Percentiles rank a stretch among this genome's conserved stretches.
phyloP scores from a whole-genome alignment of 2,113 vertebrate species.

The Collichthys lucidus region DNA sequence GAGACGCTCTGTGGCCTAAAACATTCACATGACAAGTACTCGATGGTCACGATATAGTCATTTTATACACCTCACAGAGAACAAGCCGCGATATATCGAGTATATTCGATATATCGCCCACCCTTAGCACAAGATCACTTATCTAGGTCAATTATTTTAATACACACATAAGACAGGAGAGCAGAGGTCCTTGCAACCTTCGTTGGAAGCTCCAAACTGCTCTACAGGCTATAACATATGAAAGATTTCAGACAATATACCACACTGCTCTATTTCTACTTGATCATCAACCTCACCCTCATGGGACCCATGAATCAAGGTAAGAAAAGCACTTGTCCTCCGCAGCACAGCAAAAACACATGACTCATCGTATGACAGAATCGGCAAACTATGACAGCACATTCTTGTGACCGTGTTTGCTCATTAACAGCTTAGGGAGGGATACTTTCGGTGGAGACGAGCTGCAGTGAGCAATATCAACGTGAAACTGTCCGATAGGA shows the following conservation, averaged over 20 bases:
- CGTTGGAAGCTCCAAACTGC: conserved; percentile 10
- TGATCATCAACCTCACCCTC: conserved; percentile 25
- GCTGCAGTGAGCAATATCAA: conserved; percentile 10
- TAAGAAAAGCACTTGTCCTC: conserved; percentile 14
- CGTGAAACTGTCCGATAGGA: neutral
- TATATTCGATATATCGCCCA: too few species aligned
- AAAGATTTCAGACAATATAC: neutral
- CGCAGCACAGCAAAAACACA: conserved; percentile 41
- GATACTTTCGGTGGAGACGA: conserved; percentile 4
- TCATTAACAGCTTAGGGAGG: conserved; percentile 28
- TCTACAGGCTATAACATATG: neutral
- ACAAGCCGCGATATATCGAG: too few species aligned
- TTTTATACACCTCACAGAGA: too few species aligned
- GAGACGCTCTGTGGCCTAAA: too few species aligned
- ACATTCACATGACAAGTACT: too few species aligned
- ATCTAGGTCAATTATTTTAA: conserved; percentile 18
- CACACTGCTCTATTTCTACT: conserved; percentile 30
- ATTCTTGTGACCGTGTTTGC: conserved; percentile 49
- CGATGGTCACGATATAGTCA: too few species aligned
- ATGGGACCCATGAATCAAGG: neutral
- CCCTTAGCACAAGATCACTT: neutral
- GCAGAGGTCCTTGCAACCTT: neutral
- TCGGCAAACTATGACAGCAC: conserved; percentile 59
- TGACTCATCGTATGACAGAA: conserved; percentile 62
- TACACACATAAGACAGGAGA: neutral